Conservation (phyloP, 2,113 vertebrate genomes). For the Morone chrysops region DNA sequence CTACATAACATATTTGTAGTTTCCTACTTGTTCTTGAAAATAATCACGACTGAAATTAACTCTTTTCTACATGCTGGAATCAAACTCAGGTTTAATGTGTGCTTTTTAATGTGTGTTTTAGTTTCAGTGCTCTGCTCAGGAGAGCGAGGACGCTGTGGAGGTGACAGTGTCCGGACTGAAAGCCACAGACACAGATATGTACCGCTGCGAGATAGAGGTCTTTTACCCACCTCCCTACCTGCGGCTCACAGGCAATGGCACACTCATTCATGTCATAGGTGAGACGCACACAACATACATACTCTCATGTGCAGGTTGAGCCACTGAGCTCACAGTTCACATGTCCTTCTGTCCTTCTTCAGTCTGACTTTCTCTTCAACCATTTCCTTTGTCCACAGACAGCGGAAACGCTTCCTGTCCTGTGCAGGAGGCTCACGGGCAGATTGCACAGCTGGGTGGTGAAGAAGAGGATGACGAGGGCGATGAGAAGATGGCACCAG, state of each 20-base stretch:
- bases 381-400: slow-evolving; percentile 19
- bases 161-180: slow-evolving; percentile 71
- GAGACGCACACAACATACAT: slow-evolving; percentile 12
- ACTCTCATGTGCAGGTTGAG: too few species aligned
- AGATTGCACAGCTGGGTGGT: not conserved
- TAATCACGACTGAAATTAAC: not conserved
- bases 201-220: slow-evolving; percentile 71
- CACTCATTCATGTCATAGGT: slow-evolving; percentile 76
- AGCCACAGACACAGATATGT: slow-evolving; percentile 77
- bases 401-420: slow-evolving; percentile 6
- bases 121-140: slow-evolving; percentile 60
- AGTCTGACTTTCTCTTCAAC: not conserved
- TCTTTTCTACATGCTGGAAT: not conserved
- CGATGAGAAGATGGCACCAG: not conserved
- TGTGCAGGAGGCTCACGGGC: not conserved
- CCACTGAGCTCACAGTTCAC: not conserved
- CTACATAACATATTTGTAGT: not conserved
- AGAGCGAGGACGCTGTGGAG: slow-evolving; percentile 61
- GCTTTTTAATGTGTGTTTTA: slow-evolving; percentile 18
- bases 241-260: slow-evolving; percentile 71
- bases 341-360: not conserved
- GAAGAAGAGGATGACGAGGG: not conserved
- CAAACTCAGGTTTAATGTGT: not conserved
- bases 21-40: not conserved
- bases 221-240: slow-evolving; percentile 79